Conservation (phyloP, 2,888 invertebrate genomes). For the Exocentrus adspersus region DNA sequence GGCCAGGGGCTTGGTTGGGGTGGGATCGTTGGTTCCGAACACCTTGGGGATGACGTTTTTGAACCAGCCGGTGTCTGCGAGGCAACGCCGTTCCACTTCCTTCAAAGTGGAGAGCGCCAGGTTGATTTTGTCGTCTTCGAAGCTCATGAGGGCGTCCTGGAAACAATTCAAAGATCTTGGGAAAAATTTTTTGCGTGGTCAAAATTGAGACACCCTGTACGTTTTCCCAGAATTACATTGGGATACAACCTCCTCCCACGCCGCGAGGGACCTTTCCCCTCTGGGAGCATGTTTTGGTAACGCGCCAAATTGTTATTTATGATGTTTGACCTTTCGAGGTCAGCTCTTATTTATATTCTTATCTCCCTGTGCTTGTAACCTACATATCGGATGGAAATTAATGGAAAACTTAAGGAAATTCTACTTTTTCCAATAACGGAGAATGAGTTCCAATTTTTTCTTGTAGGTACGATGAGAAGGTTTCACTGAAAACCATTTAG, state of each 20-base stretch:
- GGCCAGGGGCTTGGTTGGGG: conserved; percentile 54
- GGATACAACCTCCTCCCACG: too few species aligned
- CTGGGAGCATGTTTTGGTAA: too few species aligned
- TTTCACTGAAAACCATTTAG: too few species aligned
- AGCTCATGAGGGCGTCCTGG: conserved; percentile 76
- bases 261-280: too few species aligned
- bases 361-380: neutral
- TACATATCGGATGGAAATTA: too few species aligned
- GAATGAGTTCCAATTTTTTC: too few species aligned
- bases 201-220: too few species aligned
- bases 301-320: neutral
- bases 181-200: too few species aligned
- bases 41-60: conserved; percentile 65
- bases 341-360: neutral
- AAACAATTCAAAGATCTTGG: conserved; percentile 45
- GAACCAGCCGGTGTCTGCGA: conserved; percentile 66
- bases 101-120: conserved; percentile 68
- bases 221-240: too few species aligned
- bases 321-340: neutral
- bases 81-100: conserved; percentile 71
- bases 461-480: too few species aligned
- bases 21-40: conserved; percentile 40
- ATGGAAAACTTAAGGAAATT: too few species aligned
- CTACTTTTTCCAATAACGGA: too few species aligned
- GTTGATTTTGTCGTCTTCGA: conserved; percentile 73